Base-by-base conservation (phyloP, 2,113 vertebrate genomes). In the Neomonachus schauinslandi region DNA sequence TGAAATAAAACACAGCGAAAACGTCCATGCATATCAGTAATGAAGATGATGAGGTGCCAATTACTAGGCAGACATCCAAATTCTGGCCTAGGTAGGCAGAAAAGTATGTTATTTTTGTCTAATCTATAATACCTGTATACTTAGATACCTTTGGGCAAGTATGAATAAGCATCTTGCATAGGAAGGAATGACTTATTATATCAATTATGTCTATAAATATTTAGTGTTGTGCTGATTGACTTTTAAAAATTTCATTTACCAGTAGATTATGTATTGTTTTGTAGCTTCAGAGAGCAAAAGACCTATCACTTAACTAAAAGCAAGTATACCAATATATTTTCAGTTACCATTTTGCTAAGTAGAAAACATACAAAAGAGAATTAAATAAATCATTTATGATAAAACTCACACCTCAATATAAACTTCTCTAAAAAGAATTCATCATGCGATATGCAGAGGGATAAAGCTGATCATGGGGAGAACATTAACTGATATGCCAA, bases 121-220 rank as follows among this genome's bases (percentile, higher is more conserved):
- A 39, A 57, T 39, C 55, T 84, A 46, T 2, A 71, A 19, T 9
- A 65, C 11, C 65, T 55, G 26, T 14, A 53, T 10, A 61, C 15
- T 7, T 61, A 84, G 13, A 76, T 22, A 92, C 5, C 5, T 74
- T 67, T 67, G 55, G 19, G 13, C 22, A 91, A 33, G 46, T 61
- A 55, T 63, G 82, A 81, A 92, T 71, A 31, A 93, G 24, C 28
- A 82, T 49, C 49, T 89, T 69, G 28, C 12, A 89, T 24, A 55
- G 36, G 24, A 65, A 69, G 1, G 15, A 61, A 83, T 71, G 26
- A 69, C 6, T 39, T 92, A 71, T 39, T 87, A 36, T 36, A 53
- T 36, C 53, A 90, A 95, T n/a, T 14, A 80, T 65, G 31, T 65
- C 53, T 77, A n/a, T 91, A 91, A 59, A 51, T 79, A 94, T 69